Base-by-base conservation (phyloP, 2,888 invertebrate species). In the Zeuzera pyrina region DNA sequence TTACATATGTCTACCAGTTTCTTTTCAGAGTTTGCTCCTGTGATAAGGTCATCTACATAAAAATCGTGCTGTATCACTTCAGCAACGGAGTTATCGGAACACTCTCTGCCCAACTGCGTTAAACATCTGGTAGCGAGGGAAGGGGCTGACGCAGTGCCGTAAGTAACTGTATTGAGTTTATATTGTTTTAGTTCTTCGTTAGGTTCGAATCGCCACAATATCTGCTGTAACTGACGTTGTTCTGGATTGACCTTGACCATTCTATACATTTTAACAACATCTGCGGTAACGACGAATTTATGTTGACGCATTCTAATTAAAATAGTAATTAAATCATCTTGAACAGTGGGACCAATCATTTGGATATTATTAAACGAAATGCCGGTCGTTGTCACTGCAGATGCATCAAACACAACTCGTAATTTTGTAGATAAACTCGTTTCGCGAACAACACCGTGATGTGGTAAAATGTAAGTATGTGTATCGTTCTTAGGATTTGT, bases 131-230 rank as follows among this genome's bases (percentile, higher is more conserved):
- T 37, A 2, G 46, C 49, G 4, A 49, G 16, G 23, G 36, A 49
- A 2, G 49, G 47, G 10, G 49, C 49, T 16, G 38, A 33, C 4
- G 46, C 32, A 12, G 41, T 45, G 4, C 47, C 52, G 19, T 40
- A 54, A 3, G 47, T 48, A 0, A 52, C 49, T 5, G 35, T 41
- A 1, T 29, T 15, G 4, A 49, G 32, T 23, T 36, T 15, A 27
- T 39, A 42, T 2, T 35, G 19, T 28, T 39, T 38, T 1, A 43
- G 12, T 5, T 29, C 24, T 5, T 44, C 30, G 1, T 34, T 12
- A 2, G 28, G 7, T 45, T 42, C 10, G 1, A 16, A 16, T n/a
- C 36, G 14, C 38, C 41, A 38, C 1, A 38, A 11, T 7, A 19
- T 19, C 19, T 19, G 19, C 8, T 19, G 5, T 19, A 19, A 8